These are phyloP conservation scores for Pachyramphus minor DNA, from an alignment of 2,113 vertebrate genomes.

Conservation along the genomic window DNA sequence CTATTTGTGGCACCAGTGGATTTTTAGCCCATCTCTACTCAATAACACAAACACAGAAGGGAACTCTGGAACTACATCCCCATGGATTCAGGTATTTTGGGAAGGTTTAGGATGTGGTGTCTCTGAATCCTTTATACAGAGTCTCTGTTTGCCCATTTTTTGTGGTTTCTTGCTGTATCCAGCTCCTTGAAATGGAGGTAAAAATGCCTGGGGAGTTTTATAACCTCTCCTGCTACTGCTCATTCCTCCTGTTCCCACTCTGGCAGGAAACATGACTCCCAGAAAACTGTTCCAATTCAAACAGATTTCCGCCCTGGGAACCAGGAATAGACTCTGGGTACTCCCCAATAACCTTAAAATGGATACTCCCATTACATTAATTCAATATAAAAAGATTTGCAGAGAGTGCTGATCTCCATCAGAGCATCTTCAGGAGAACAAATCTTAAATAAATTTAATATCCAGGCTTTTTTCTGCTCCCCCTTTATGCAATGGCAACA, in stretches of 20 bases:
- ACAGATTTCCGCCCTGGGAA: neutral
- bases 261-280: neutral
- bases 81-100: neutral
- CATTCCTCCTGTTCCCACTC: neutral
- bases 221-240: neutral
- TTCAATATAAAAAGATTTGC: neutral
- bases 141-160: neutral
- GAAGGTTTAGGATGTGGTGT: fast-evolving
- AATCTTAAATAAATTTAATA: neutral
- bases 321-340: conserved; percentile 16
- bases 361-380: neutral
- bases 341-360: neutral
- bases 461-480: fast-evolving
- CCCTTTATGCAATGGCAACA: neutral
- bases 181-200: neutral
- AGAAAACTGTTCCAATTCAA: conserved; percentile 1
- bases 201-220: neutral
- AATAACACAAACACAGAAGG: neutral
- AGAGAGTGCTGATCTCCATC: neutral
- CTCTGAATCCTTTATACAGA: neutral
- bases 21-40: neutral
- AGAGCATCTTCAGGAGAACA: neutral
- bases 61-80: neutral
- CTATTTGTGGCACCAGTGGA: neutral
- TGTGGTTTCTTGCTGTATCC: neutral